Conservation (phyloP, 2,888 invertebrate genomes). For the Drosophila phalerata region DNA sequence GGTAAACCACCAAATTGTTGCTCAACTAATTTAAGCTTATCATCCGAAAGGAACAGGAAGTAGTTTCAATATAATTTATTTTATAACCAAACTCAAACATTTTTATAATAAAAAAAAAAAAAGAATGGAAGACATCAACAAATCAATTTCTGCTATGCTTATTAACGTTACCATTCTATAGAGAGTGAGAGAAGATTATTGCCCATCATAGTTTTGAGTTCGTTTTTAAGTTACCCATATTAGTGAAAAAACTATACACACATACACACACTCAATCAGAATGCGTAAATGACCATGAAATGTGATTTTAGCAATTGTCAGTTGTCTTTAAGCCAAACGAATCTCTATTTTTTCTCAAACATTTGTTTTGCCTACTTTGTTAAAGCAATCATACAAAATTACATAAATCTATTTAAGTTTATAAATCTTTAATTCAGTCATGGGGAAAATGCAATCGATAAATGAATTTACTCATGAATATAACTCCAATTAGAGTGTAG, state of each 20-base stretch:
- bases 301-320: slow-evolving; percentile 44
- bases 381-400: slow-evolving; percentile 17
- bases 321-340: slow-evolving; percentile 17
- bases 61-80: slow-evolving; percentile 13
- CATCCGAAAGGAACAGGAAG: slow-evolving; percentile 11
- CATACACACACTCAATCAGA: slow-evolving; percentile 20
- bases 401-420: neutral
- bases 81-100: neutral
- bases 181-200: slow-evolving; percentile 18
- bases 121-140: slow-evolving; percentile 15
- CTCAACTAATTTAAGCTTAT: slow-evolving; percentile 47
- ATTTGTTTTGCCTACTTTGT: slow-evolving; percentile 78
- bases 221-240: slow-evolving; percentile 34
- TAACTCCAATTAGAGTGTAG: too few species aligned
- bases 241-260: neutral
- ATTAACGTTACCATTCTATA: slow-evolving; percentile 16
- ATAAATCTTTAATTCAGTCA: slow-evolving; percentile 9
- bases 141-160: slow-evolving; percentile 30
- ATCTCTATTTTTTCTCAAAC: slow-evolving; percentile 40
- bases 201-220: slow-evolving; percentile 22
- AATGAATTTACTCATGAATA: neutral
- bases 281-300: slow-evolving; percentile 74
- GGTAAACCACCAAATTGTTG: slow-evolving; percentile 42
- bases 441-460: neutral
- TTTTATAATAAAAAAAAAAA: slow-evolving; percentile 3